Percentiles rank a stretch among this genome's conserved stretches.
These are phyloP conservation scores for Hippopotamus amphibius DNA, from an alignment of 2,113 vertebrate species.

Conservation along the genomic window DNA sequence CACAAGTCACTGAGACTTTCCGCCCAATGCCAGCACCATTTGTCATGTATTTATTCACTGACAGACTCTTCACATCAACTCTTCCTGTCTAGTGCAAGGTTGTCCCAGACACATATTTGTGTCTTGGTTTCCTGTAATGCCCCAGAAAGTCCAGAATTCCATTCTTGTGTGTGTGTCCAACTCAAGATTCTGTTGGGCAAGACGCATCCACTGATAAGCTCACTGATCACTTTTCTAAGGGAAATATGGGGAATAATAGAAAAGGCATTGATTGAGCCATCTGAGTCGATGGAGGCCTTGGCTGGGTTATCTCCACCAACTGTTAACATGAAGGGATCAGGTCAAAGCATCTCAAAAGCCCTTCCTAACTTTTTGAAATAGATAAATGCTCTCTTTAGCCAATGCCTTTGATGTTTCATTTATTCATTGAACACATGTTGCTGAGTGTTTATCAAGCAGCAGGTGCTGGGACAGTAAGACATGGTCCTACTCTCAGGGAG, in stretches of 20 bases:
- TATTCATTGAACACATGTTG: not conserved
- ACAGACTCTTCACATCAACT: too few relatives aligned
- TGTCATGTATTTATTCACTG: not conserved
- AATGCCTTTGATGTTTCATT: not conserved
- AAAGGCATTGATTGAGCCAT: not conserved
- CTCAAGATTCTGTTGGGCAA: not conserved
- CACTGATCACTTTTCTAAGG: not conserved
- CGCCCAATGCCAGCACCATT: fast-evolving
- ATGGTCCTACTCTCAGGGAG: too few relatives aligned
- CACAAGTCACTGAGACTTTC: not conserved
- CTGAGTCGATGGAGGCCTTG: not conserved
- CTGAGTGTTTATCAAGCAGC: not conserved
- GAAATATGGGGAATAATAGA: not conserved
- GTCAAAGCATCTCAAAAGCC: not conserved
- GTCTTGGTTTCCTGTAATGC: not conserved
- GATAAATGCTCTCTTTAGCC: not conserved
- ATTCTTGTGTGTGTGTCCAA: not conserved
- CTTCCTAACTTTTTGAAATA: not conserved
- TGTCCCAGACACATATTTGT: not conserved
- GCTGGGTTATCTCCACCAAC: not conserved
- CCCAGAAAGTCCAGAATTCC: not conserved
- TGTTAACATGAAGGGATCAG: not conserved
- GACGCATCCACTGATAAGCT: not conserved
- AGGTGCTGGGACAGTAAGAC: too few relatives aligned
- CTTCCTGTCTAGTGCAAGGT: not conserved